Conservation (phyloP, 1,140 invertebrate genomes). For the Solenopsis invicta region DNA sequence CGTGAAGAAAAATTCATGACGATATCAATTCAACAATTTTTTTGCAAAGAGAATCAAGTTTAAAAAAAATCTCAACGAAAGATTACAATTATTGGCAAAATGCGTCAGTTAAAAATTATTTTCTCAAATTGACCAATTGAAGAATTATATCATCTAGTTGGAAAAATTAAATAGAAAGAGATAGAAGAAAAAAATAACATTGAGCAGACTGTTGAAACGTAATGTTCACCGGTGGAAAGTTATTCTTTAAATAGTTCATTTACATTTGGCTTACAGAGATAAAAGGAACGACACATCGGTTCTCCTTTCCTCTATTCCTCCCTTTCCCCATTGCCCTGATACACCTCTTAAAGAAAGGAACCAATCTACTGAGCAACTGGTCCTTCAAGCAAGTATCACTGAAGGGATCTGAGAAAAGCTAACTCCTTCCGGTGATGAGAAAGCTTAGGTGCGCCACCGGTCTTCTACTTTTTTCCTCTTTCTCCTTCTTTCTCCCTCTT, state of each 20-base stretch:
- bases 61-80: conserved; percentile 2
- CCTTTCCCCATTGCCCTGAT: conserved; percentile 38
- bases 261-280: conserved; percentile 52
- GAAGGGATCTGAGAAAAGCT: conserved; percentile 57
- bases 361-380: conserved; percentile 62
- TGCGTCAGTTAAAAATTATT: neutral
- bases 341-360: conserved; percentile 55
- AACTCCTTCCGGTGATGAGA: conserved; percentile 52
- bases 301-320: conserved; percentile 32
- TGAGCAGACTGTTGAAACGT: conserved; percentile 37
- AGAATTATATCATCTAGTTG: neutral
- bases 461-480: neutral
- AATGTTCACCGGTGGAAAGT: neutral
- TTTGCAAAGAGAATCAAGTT: neutral
- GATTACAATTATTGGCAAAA: neutral
- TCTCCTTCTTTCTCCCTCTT: neutral
- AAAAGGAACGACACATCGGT: conserved; percentile 48
- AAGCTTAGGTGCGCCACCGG: conserved; percentile 45
- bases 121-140: neutral
- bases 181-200: neutral
- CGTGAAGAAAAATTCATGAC: neutral
- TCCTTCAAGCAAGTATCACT: conserved; percentile 55
- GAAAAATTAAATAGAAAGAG: neutral
- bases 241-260: conserved; percentile 43
- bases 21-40: neutral